These are phyloP conservation scores for Megastigmus dorsalis DNA, from an alignment of 2,888 invertebrate species.

Conservation along the genomic window DNA sequence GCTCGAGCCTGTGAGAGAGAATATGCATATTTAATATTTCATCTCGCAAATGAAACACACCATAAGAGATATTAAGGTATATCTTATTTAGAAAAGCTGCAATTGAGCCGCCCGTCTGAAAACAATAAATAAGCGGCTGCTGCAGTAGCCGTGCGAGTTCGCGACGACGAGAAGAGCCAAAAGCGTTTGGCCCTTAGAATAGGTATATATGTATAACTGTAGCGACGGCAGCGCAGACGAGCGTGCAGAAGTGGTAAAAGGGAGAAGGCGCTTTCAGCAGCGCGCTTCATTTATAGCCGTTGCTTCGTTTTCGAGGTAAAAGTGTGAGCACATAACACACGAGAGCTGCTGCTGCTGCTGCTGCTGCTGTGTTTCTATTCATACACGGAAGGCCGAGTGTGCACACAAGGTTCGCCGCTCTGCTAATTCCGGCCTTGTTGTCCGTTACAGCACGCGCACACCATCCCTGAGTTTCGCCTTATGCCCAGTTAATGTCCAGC, in stretches of 20 bases:
- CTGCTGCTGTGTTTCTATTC: constrained; percentile 2
- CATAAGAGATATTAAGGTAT: too few species aligned
- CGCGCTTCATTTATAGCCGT: constrained; percentile 31
- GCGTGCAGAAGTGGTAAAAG: background rate
- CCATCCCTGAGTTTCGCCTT: too few species aligned
- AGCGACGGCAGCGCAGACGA: background rate
- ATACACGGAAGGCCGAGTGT: background rate
- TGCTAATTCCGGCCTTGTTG: constrained; percentile 8
- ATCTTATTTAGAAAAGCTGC: too few species aligned
- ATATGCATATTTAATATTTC: too few species aligned
- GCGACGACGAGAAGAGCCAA: background rate
- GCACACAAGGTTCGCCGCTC: background rate
- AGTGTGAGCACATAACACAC: too few species aligned
- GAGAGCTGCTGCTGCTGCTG: background rate
- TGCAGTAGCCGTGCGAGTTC: too few species aligned
- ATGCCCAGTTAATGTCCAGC: constrained; percentile 17
- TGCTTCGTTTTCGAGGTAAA: constrained; percentile 31
- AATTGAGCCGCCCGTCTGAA: too few species aligned
- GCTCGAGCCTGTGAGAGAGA: too few species aligned
- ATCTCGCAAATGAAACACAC: too few species aligned
- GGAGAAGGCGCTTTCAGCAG: constrained; percentile 22
- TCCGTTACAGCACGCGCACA: too few species aligned
- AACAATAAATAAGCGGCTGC: too few species aligned
- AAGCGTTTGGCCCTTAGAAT: background rate
- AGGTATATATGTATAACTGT: too few species aligned